phyloP scores from a whole-genome alignment of 2,797 vertebrate genomes.

The Gobio occitaniae region DNA sequence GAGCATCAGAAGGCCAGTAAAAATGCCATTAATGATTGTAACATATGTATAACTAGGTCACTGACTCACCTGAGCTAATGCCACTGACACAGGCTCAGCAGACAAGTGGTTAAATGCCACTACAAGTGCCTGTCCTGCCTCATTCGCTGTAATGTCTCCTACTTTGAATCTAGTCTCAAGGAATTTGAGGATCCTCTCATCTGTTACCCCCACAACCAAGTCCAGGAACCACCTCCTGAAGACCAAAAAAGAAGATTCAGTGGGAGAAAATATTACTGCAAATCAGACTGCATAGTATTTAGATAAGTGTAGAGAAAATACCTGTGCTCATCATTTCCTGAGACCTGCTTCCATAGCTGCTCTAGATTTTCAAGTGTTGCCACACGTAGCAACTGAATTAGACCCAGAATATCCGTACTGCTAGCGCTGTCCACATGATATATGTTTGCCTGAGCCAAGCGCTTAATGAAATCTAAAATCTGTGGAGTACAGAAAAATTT shows the following conservation, averaged over 20 bases:
- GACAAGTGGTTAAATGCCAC: constrained; percentile 76
- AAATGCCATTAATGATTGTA: background rate
- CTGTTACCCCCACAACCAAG: constrained; percentile 73
- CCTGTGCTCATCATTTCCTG: constrained; percentile 77
- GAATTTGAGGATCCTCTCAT: constrained; percentile 79
- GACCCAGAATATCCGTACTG: constrained; percentile 75
- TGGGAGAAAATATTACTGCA: background rate
- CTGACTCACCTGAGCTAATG: constrained; percentile 73
- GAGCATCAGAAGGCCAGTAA: background rate
- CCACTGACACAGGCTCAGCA: constrained; percentile 67
- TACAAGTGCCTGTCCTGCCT: constrained; percentile 75
- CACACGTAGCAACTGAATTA: constrained; percentile 80
- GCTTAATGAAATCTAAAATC: constrained; percentile 79
- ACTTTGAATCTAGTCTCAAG: constrained; percentile 76
- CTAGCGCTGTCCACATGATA: constrained; percentile 75
- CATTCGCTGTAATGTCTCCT: constrained; percentile 71
- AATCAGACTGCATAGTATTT: constrained; percentile 25
- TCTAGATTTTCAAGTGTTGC: constrained; percentile 74
- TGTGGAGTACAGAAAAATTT: constrained; percentile 58
- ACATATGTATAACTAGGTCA: background rate
- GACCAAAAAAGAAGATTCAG: constrained; percentile 9
- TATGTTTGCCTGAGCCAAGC: constrained; percentile 76
- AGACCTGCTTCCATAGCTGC: constrained; percentile 78
- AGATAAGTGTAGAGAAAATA: constrained; percentile 50
- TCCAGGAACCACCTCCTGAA: constrained; percentile 84